Percentiles rank a stretch among this genome's conserved stretches.
Conservation (phyloP, 2,888 invertebrate species). For the Spodoptera exigua region DNA sequence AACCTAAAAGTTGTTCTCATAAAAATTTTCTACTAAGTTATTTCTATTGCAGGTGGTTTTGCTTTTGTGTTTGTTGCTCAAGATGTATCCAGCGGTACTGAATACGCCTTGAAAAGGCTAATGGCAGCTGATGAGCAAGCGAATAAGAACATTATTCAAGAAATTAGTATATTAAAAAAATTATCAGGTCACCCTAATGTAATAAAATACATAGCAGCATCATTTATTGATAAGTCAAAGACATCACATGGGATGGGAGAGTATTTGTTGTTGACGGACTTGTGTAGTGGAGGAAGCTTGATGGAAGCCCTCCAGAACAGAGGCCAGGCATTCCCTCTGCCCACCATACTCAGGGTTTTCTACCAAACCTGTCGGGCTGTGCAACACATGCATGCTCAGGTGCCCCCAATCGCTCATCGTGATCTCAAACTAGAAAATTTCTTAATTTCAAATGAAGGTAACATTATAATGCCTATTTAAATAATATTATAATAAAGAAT, state of each 20-base stretch:
- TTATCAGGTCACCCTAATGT: slow-evolving; percentile 97
- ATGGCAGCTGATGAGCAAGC: slow-evolving; percentile 95
- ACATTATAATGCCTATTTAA: slow-evolving; percentile 39
- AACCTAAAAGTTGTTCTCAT: slow-evolving; percentile 11
- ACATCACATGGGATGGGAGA: slow-evolving; percentile 95
- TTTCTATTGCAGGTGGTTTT: slow-evolving; percentile 95
- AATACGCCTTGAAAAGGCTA: slow-evolving; percentile 97
- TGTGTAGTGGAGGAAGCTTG: slow-evolving; percentile 95
- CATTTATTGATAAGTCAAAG: slow-evolving; percentile 93
- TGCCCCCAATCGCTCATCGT: slow-evolving; percentile 97
- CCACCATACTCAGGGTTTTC: slow-evolving; percentile 94
- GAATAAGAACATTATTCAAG: slow-evolving; percentile 93
- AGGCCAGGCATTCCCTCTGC: slow-evolving; percentile 90
- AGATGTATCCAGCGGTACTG: slow-evolving; percentile 95
- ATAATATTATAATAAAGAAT: slow-evolving; percentile 15
- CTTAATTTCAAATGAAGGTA: slow-evolving; percentile 95
- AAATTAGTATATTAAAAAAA: slow-evolving; percentile 95
- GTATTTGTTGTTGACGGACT: slow-evolving; percentile 97
- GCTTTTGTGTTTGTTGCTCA: slow-evolving; percentile 98
- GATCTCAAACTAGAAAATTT: slow-evolving; percentile 99
- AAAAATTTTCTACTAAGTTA: slow-evolving; percentile 36
- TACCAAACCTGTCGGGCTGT: slow-evolving; percentile 97
- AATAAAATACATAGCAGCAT: slow-evolving; percentile 96
- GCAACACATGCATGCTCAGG: slow-evolving; percentile 97
- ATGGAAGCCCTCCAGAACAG: slow-evolving; percentile 91